Percentiles rank a stretch among this genome's conserved stretches.
These are phyloP conservation scores for Nezara viridula DNA, from an alignment of 2,888 invertebrate genomes.

Conservation along the genomic window DNA sequence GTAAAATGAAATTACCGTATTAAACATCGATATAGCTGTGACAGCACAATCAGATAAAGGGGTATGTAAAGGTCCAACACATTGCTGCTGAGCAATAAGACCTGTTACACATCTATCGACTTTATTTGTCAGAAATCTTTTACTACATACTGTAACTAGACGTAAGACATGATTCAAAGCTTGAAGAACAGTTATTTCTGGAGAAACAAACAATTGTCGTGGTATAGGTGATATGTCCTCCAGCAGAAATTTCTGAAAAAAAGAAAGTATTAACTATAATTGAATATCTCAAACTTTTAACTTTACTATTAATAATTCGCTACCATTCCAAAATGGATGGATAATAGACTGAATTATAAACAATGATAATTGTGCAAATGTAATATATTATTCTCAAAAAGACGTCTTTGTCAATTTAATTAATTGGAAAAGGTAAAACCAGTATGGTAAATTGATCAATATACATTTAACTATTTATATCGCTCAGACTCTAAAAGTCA, in stretches of 20 bases:
- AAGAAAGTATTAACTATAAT: neutral
- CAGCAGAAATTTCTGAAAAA: conserved; percentile 74
- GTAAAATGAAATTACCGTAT: conserved; percentile 70
- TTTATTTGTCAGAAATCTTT: conserved; percentile 95
- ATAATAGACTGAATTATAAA: neutral
- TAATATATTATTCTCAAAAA: too few species aligned
- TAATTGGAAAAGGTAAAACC: too few species aligned
- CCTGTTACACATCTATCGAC: conserved; percentile 96
- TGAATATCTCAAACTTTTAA: neutral
- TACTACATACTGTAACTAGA: conserved; percentile 93
- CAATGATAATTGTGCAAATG: neutral
- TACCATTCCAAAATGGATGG: neutral
- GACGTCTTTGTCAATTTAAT: too few species aligned
- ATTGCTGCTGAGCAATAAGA: conserved; percentile 96
- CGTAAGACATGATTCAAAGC: conserved; percentile 85
- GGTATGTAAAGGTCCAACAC: conserved; percentile 96
- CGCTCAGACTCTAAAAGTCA: too few species aligned
- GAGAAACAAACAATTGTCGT: conserved; percentile 73
- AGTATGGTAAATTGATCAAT: too few species aligned
- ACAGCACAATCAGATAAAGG: conserved; percentile 96
- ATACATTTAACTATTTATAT: too few species aligned
- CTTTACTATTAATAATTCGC: neutral
- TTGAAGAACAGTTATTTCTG: conserved; percentile 74
- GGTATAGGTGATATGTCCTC: conserved; percentile 72
- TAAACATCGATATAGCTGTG: conserved; percentile 87